Conservation (phyloP, 2,797 vertebrate species). For the Toxotes lorentzi region DNA sequence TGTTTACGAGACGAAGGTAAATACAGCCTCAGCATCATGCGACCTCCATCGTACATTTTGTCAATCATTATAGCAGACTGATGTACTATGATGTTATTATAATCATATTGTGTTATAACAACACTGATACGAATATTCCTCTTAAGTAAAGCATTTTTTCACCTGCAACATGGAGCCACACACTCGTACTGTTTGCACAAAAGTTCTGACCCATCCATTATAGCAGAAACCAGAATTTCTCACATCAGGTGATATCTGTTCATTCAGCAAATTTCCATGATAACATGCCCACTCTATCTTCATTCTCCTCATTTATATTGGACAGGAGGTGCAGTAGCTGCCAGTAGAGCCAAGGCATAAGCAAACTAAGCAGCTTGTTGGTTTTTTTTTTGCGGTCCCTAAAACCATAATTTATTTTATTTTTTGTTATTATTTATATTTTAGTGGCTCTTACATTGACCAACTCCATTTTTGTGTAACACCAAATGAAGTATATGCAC, state of each 20-base stretch:
- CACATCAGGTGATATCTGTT: not conserved
- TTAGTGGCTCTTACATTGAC: not conserved
- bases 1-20: slow-evolving; percentile 95
- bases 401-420: not conserved
- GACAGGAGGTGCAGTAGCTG: not conserved
- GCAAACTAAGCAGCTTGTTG: not conserved
- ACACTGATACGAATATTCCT: not conserved
- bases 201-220: not conserved
- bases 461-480: not conserved
- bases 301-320: not conserved
- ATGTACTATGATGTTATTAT: not conserved
- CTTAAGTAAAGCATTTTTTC: not conserved
- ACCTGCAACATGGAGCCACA: not conserved
- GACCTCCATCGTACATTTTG: not conserved
- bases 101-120: not conserved
- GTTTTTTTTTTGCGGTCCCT: not conserved
- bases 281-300: not conserved
- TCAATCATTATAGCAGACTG: not conserved
- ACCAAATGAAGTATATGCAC: not conserved
- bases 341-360: not conserved
- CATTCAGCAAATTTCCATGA: not conserved
- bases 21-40: slow-evolving; percentile 31
- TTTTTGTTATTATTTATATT: not conserved
- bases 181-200: not conserved
- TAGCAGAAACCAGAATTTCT: not conserved